Conservation (phyloP, 1,140 invertebrate species). For the Trichonephila clavata region DNA sequence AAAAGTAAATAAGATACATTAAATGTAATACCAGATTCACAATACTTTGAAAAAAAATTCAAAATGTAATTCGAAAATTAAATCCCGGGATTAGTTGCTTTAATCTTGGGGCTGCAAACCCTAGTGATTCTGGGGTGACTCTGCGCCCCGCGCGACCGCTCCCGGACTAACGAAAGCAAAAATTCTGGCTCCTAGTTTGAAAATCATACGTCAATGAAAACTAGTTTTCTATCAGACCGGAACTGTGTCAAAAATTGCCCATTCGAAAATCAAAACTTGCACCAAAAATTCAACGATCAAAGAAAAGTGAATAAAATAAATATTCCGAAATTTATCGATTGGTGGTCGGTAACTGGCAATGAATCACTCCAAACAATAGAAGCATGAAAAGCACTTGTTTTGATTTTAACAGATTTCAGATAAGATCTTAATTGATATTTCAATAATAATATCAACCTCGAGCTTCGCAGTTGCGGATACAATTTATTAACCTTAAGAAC, state of each 20-base stretch:
- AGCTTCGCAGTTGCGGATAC: not conserved
- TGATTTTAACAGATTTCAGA: not conserved
- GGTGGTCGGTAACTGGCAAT: not conserved
- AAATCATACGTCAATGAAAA: too few species aligned
- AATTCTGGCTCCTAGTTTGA: too few species aligned
- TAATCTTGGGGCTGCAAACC: too few species aligned
- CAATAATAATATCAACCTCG: not conserved
- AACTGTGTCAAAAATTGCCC: not conserved
- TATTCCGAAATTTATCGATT: not conserved
- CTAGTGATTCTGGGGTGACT: too few species aligned
- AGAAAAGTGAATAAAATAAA: not conserved
- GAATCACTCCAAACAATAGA: not conserved
- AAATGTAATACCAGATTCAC: too few species aligned
- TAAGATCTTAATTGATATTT: not conserved
- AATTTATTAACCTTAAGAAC: slow-evolving; percentile 4
- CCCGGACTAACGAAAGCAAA: too few species aligned
- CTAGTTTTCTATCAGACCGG: too few species aligned
- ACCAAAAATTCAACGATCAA: not conserved
- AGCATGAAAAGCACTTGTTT: not conserved
- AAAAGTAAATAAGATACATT: too few species aligned
- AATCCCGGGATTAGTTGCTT: too few species aligned
- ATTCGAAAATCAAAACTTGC: not conserved
- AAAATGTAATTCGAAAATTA: too few species aligned
- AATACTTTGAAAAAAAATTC: too few species aligned
- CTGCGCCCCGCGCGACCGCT: too few species aligned